Evolutionary conservation across 2,113 vertebrate species (phyloP), one percentile per base, ranked within the genome.

Genomic region (Eidolon helvum): DNA sequence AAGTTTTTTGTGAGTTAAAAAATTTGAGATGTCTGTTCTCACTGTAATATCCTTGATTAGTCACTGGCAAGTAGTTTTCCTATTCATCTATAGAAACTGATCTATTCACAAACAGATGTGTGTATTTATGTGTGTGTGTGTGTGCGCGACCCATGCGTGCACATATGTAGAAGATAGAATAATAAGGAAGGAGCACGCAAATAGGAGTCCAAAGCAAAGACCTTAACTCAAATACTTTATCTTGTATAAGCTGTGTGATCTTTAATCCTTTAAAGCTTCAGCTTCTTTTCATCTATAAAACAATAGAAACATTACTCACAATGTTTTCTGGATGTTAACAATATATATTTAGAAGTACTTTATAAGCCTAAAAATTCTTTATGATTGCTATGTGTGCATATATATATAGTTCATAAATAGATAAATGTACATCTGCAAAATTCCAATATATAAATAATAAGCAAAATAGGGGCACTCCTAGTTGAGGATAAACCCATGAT

Each of bases 311-410:
- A n/a, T 90, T 75, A 93, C 7, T 71, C 53, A 66, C 1, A 74
- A 18, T 74, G 38, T 84, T 97, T 95, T 59, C 22, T 87, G 43
- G 35, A 50, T 95, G 88, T 59, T 74, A 94, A 71, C 77, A 50
- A 61, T 74, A 69, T 83, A 75, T 63, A 87, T 83, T 91, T 91
- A 69, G 24, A 96, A 69, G 75, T 71, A 28, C 8, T 69, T 77
- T 90, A 65, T 75, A 80, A 96, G 59, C 24, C 55, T 59, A 96
- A 78, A 92, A 66, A 50, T 77, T 78, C 7, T 61, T 82, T 50
- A 35, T 85, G 14, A 55, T 71, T n/a, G 22, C 48, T 59, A 43
- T n/a, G 21, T 84, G 65, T 66, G 33, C n/a, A 28, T 28, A 38
- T 66, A 28, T 28, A 38, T 40, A 33, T 53, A 79, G 50, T 16